A percentile compares a stretch with the other conserved stretches of the same genome.
Conservation (phyloP, 2,888 invertebrate species). For the Heliconius ethilla region DNA sequence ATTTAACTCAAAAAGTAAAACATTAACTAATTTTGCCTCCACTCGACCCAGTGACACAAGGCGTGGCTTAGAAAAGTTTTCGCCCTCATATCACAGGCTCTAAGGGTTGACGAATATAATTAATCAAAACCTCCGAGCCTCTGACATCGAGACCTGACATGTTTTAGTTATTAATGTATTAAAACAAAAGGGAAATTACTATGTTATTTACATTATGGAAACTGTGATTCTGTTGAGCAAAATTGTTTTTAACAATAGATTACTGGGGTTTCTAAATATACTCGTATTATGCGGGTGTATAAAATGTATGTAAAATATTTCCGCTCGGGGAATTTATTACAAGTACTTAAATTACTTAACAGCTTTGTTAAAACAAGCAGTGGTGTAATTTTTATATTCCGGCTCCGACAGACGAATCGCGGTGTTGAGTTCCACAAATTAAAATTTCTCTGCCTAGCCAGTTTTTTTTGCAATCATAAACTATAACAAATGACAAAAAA, state of each 20-base stretch:
- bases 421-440: no score
- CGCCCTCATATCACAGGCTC: conserved; percentile 64
- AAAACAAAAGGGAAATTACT: conserved; percentile 38
- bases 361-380: no score
- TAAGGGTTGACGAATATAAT: conserved; percentile 65
- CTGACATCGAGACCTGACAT: conserved; percentile 29
- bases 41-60: conserved; percentile 36
- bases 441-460: no score
- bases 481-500: no score
- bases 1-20: background rate
- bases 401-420: no score
- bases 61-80: conserved; percentile 55
- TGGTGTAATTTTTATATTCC: no score
- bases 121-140: conserved; percentile 60
- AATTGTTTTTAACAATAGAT: conserved; percentile 15
- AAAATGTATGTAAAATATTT: background rate
- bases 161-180: conserved; percentile 38
- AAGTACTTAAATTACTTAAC: no score
- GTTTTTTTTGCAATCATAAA: no score
- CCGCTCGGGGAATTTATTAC: no score
- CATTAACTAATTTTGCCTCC: conserved; percentile 17
- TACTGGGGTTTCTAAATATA: background rate
- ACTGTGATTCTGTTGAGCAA: conserved; percentile 25
- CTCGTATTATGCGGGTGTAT: background rate
- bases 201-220: conserved; percentile 20